Evolutionary conservation across 2,797 vertebrate species (phyloP).

Genomic region (Lepus oiostolus): DNA sequence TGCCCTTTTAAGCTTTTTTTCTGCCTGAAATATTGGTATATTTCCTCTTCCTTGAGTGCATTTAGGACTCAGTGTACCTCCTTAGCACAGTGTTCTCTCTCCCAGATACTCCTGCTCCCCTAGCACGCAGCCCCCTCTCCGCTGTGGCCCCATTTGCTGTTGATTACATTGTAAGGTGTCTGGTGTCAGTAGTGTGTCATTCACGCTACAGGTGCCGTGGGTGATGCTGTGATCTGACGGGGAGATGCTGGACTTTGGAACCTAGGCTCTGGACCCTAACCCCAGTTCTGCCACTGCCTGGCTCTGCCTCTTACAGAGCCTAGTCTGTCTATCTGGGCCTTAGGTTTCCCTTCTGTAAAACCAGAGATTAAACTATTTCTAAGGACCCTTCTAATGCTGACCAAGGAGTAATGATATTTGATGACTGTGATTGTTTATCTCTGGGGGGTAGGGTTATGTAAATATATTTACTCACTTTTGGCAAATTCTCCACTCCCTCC

Average conservation of each 20-base stretch:
- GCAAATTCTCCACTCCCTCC: constrained; percentile 49
- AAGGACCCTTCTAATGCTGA: constrained; percentile 1
- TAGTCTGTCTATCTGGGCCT: neutral
- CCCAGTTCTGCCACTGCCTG: neutral
- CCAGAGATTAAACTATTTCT: neutral
- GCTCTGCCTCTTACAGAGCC: neutral
- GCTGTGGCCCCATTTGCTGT: neutral
- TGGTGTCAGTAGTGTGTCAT: neutral
- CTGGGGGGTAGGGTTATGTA: neutral
- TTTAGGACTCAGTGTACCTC: neutral
- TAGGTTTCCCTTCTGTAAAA: constrained; percentile 20
- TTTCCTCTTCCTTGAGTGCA: neutral
- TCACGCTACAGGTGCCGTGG: neutral
- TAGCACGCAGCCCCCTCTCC: neutral
- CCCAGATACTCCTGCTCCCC: neutral
- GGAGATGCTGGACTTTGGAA: neutral
- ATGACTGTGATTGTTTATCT: constrained; percentile 51
- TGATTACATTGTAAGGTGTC: constrained; percentile 28
- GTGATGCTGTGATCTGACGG: constrained; percentile 6
- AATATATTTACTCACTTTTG: constrained; percentile 51
- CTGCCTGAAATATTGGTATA: neutral
- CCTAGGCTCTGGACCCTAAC: neutral
- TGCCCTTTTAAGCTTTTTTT: neutral
- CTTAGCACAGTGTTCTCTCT: neutral
- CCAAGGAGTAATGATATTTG: neutral